Evolutionary conservation across 1,140 invertebrate genomes (phyloP).

Genomic region (Aphelenchoides besseyi): DNA sequence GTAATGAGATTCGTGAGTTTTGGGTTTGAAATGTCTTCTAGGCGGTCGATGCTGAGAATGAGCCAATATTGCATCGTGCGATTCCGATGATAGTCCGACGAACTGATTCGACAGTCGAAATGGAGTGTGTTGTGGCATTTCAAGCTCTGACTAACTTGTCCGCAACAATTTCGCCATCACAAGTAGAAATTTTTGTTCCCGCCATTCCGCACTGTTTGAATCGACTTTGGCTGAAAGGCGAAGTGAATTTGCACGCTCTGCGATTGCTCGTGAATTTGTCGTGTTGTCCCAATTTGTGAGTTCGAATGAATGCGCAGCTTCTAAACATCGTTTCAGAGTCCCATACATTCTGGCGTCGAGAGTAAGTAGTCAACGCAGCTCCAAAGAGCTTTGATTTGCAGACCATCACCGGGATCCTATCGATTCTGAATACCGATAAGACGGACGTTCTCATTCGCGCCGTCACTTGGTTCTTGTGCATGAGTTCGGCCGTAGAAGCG

Average conservation of each 20-base stretch:
- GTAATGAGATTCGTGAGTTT: neutral
- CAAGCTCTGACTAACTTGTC: constrained; percentile 56
- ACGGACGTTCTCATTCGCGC: constrained; percentile 47
- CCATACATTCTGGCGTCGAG: constrained; percentile 70
- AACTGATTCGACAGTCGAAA: constrained; percentile 42
- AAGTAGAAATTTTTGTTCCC: constrained; percentile 41
- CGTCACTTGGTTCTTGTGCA: constrained; percentile 51
- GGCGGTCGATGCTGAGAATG: constrained; percentile 49
- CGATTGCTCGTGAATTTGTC: constrained; percentile 71
- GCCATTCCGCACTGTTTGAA: constrained; percentile 44
- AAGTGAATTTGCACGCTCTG: constrained; percentile 66
- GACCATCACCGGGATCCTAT: constrained; percentile 44
- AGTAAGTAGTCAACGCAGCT: constrained; percentile 61
- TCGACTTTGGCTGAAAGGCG: constrained; percentile 47
- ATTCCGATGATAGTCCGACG: constrained; percentile 35
- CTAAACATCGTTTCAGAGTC: too few species aligned
- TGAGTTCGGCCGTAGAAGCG: constrained; percentile 48
- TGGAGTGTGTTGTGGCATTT: constrained; percentile 50
- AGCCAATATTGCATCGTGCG: constrained; percentile 32
- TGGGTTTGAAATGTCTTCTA: neutral
- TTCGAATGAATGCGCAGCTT: too few species aligned
- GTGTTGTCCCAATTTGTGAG: constrained; percentile 69
- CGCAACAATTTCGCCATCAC: constrained; percentile 35
- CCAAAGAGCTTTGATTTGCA: constrained; percentile 29
- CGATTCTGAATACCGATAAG: constrained; percentile 53